Evolutionary conservation across 2,113 vertebrate species (phyloP).

Genomic region (Egretta garzetta): DNA sequence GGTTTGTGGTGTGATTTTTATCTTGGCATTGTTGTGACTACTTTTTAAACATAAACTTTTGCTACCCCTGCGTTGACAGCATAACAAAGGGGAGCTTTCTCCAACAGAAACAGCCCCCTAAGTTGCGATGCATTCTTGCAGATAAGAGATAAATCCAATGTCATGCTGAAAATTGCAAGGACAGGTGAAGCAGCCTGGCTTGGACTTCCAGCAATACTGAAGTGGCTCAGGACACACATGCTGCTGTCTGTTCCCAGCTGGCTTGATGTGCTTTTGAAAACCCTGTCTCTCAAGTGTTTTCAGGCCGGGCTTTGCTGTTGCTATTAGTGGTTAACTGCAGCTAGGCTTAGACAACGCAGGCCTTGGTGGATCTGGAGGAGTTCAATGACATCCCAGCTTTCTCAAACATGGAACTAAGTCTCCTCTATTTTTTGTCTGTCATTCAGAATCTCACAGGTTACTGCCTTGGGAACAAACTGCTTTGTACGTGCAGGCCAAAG

Average conservation of each 20-base stretch:
- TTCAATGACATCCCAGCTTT: background rate
- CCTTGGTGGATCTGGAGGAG: background rate
- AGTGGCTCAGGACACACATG: background rate
- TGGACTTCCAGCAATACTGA: background rate
- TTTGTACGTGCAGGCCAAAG: background rate
- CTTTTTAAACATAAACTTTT: slow-evolving; percentile 19
- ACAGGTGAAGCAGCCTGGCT: background rate
- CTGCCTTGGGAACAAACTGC: background rate
- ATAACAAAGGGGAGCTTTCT: background rate
- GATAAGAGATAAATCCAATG: background rate
- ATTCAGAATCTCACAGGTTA: background rate
- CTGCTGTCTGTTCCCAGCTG: background rate
- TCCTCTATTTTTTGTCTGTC: background rate
- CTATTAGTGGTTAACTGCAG: background rate
- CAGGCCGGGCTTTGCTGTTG: background rate
- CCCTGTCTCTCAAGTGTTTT: background rate
- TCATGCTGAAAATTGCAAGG: background rate
- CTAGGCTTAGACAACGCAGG: background rate
- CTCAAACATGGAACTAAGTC: background rate
- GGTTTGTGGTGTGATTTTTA: slow-evolving; percentile 41
- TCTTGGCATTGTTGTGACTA: slow-evolving; percentile 4
- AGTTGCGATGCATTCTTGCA: background rate
- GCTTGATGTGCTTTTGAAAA: background rate
- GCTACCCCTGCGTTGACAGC: background rate
- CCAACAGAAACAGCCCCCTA: background rate